Percentiles rank a stretch among this genome's conserved stretches.
Conservation (phyloP, 2,888 invertebrate species). For the Drosophila flavopinicola region DNA sequence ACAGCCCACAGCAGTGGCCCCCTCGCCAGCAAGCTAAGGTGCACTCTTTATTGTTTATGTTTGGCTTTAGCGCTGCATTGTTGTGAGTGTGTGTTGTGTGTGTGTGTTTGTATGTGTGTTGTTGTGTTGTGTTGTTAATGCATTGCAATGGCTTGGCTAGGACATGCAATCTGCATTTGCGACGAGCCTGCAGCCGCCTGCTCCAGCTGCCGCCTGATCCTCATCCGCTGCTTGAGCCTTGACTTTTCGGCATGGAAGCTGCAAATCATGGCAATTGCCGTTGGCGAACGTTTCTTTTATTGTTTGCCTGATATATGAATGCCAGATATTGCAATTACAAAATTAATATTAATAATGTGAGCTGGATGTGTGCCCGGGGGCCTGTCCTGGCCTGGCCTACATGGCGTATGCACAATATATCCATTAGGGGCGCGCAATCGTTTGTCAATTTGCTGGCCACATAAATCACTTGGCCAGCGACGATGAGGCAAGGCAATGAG, state of each 20-base stretch:
- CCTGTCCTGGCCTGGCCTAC: conserved; percentile 3
- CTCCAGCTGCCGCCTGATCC: conserved; percentile 6
- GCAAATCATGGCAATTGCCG: conserved; percentile 67
- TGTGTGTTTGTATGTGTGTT: conserved; percentile 7
- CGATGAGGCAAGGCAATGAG: conserved; percentile 25
- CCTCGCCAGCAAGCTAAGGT: conserved; percentile 2
- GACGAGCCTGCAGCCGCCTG: conserved; percentile 27
- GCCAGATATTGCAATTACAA: conserved; percentile 47
- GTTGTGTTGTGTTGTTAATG: conserved; percentile 52
- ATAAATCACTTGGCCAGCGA: conserved; percentile 57
- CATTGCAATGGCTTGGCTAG: conserved; percentile 59
- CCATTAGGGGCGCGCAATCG: conserved; percentile 64
- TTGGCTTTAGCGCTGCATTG: conserved; percentile 32
- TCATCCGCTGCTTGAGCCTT: conserved; percentile 21
- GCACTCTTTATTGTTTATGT: conserved; percentile 68
- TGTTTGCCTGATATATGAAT: conserved; percentile 50
- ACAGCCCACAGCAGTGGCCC: neutral
- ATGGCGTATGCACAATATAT: conserved; percentile 58
- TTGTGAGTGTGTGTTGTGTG: conserved; percentile 12
- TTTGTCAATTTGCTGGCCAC: conserved; percentile 64
- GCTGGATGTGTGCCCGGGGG: neutral
- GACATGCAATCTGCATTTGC: conserved; percentile 74
- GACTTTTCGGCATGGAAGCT: conserved; percentile 43
- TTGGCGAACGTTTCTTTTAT: conserved; percentile 46
- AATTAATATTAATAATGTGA: conserved; percentile 74